Evolutionary conservation across 2,113 vertebrate species (phyloP), one percentile per base, ranked within the genome.

Genomic region (Phycodurus eques): DNA sequence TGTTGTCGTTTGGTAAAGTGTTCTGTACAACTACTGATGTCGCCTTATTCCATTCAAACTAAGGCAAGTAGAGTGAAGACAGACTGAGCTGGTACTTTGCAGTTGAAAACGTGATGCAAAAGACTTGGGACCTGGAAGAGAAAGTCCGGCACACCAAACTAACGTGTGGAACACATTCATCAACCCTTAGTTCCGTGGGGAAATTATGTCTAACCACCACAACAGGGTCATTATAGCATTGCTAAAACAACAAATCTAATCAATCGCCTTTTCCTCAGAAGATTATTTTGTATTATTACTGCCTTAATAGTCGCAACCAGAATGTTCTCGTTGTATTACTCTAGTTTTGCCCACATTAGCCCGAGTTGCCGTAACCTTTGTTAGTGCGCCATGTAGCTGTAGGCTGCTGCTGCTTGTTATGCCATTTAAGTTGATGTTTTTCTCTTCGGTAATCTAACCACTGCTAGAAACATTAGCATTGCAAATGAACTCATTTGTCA

Each of bases 351-450:
- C 43, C 68, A 31, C 13, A 27, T 59, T 43, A 64, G 49, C 14
- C 17, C 3, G 20, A 54, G 49, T 43, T 68, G 47, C 14, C 35
- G 47, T 68, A 64, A 68, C 77, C 77, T 67, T 79, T 71, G 62
- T 33, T n/a, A 33, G 68, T 20, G 20, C 4, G 10, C 59, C 22
- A 15, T 27, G 63, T 39, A 42, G 64, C 77, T 63, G 42, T 11
- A 42, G 42, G 57, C 59, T 63, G 20, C n/a, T 53, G 44, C 47
- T 33, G 27, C 49, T 67, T 47, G 42, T 35, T 33, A 22, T 63
- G 39, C 61, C 44, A 67, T 67, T 67, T 67, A 67, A 51, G 46
- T 53, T 68, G 31, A 17, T 12, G 47, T 53, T 68, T 68, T 47
- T 68, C 31, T 68, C 66, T 67, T 33, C 31, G 0, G 46, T 67